Evolutionary conservation across 2,113 vertebrate genomes (phyloP), one percentile per base, ranked within the genome.

Genomic region (Anolis carolinensis): DNA sequence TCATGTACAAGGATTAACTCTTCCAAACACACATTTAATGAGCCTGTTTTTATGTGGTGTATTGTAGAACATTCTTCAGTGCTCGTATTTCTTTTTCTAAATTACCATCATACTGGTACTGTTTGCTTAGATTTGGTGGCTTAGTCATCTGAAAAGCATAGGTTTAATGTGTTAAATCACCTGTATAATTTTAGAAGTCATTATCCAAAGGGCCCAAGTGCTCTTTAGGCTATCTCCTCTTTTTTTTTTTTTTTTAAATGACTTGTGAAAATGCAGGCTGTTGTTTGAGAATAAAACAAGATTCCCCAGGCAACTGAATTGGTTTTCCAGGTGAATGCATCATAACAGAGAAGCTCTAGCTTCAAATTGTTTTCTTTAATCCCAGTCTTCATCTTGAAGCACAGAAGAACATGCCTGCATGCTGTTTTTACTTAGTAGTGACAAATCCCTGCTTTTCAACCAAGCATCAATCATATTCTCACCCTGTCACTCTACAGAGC

Each of bases 201-300:
- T 93, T 94, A 86, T 86, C 90, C 87, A 77, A 89, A 88, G 44
- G 88, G 82, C 86, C 89, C 91, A 91, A 93, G 89, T 82, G 92
- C 77, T 91, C 93, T 92, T 92, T 95, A 93, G 93, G 91, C 90
- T 93, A 48, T n/a, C n/a, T n/a, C n/a, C n/a, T n/a, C n/a, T n/a
- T n/a, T n/a, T n/a, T n/a, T n/a, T n/a, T n/a, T n/a, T n/a, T n/a
- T n/a, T n/a, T n/a, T n/a, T n/a, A n/a, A n/a, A n/a, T n/a, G n/a
- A n/a, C n/a, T n/a, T n/a, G 88, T 88, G 87, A 90, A 94, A 91
- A 91, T 83, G 92, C 67, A 0, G 30, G 50, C 74, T 86, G 44
- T 86, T 87, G 79, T 89, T 84, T 78, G 79, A 86, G 87, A 32
- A 0, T 89, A 92, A 91, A 84, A 92, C 90, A 93, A 79, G 91